These are phyloP conservation scores for Hirtodrosophila cameraria DNA, from an alignment of 2,888 invertebrate species.

Conservation along the genomic window DNA sequence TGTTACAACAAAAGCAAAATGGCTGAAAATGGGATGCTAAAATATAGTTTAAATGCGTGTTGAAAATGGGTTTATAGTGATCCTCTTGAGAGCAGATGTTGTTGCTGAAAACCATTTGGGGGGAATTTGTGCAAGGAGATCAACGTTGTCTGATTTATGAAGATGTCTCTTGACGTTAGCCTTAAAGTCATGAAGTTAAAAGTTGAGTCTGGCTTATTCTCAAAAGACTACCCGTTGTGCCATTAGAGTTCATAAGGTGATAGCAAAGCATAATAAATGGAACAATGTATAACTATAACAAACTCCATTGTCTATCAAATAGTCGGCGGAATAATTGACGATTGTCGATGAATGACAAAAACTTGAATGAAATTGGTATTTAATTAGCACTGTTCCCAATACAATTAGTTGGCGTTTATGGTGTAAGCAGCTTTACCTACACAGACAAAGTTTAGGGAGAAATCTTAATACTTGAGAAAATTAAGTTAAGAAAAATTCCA, in stretches of 20 bases:
- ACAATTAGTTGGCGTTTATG: too few species aligned
- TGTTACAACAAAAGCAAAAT: slow-evolving; percentile 10
- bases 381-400: too few species aligned
- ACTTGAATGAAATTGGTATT: too few species aligned
- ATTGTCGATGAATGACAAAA: too few species aligned
- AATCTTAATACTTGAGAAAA: too few species aligned
- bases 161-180: slow-evolving; percentile 42
- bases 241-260: not conserved
- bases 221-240: not conserved
- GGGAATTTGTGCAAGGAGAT: slow-evolving; percentile 32
- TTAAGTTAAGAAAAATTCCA: too few species aligned
- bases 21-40: slow-evolving; percentile 27
- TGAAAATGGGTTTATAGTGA: slow-evolving; percentile 66
- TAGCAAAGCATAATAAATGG: not conserved
- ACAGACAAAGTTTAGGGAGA: too few species aligned
- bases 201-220: slow-evolving; percentile 6
- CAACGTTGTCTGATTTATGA: slow-evolving; percentile 57
- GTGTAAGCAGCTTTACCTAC: too few species aligned
- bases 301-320: too few species aligned
- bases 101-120: slow-evolving; percentile 12
- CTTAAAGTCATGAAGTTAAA: slow-evolving; percentile 11
- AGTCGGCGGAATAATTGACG: too few species aligned
- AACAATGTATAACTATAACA: too few species aligned
- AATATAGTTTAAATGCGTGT: slow-evolving; percentile 51
- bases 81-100: slow-evolving; percentile 58